These are phyloP conservation scores for Stomatorhinus walkeri DNA, from an alignment of 2,797 vertebrate species.

Conservation along the genomic window DNA sequence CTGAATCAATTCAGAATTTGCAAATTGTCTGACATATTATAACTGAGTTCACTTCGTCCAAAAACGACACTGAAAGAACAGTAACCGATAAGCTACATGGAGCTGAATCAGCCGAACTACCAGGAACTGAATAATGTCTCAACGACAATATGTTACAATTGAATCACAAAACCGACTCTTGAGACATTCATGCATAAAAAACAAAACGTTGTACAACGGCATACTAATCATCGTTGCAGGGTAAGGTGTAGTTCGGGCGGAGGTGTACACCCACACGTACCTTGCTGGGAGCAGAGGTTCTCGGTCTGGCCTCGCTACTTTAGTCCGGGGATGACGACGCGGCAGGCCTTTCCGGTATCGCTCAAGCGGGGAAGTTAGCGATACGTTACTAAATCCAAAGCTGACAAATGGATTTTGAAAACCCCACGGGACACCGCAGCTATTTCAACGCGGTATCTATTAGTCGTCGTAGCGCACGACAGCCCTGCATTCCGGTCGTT, in stretches of 20 bases:
- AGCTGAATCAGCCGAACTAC: not conserved
- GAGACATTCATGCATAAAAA: not conserved
- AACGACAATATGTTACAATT: not conserved
- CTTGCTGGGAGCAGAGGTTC: slow-evolving; percentile 13
- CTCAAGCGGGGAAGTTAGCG: slow-evolving; percentile 20
- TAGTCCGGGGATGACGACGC: slow-evolving; percentile 19
- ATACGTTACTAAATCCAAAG: not conserved
- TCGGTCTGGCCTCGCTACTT: slow-evolving; percentile 15
- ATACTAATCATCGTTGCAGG: not conserved
- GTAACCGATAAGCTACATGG: not conserved
- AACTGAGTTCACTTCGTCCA: not conserved
- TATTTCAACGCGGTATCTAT: slow-evolving; percentile 3
- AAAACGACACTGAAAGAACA: not conserved
- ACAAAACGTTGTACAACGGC: not conserved
- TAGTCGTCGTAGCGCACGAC: slow-evolving; percentile 15
- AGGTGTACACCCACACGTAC: slow-evolving; percentile 15
- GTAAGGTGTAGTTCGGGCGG: not conserved
- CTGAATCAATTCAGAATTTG: not conserved
- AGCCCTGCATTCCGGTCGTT: slow-evolving; percentile 26
- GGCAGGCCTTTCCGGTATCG: slow-evolving; percentile 25
- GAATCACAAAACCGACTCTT: not conserved
- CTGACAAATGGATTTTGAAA: slow-evolving; percentile 24
- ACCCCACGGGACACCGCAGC: not conserved
- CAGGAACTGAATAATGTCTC: not conserved
- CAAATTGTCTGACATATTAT: not conserved